Evolutionary conservation across 2,888 invertebrate species (phyloP).

Genomic region (Euphydryas editha): DNA sequence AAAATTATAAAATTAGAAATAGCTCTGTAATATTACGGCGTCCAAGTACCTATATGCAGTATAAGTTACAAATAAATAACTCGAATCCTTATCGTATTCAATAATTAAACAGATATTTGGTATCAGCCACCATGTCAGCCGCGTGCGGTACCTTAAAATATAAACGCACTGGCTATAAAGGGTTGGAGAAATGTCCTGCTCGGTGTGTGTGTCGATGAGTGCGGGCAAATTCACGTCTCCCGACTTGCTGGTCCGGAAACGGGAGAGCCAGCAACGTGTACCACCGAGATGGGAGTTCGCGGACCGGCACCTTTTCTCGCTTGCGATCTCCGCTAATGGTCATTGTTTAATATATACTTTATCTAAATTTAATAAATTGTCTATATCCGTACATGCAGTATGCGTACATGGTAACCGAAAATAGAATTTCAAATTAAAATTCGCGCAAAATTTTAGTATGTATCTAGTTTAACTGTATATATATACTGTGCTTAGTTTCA

Average conservation of each 20-base stretch:
- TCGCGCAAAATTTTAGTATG: neutral
- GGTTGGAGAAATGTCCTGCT: conserved; percentile 96
- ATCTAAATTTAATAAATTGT: neutral
- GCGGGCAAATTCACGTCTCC: conserved; percentile 91
- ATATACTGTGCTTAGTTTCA: neutral
- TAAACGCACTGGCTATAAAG: conserved; percentile 84
- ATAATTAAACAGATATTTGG: neutral
- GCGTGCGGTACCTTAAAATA: conserved; percentile 72
- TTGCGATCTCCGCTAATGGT: conserved; percentile 59
- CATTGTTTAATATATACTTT: conserved; percentile 29
- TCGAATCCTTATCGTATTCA: neutral
- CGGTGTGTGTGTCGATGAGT: conserved; percentile 87
- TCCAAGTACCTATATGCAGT: neutral
- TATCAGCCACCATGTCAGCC: conserved; percentile 72
- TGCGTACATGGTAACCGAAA: neutral
- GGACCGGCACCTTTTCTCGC: conserved; percentile 68
- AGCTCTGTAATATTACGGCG: neutral
- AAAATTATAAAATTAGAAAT: no score
- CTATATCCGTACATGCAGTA: neutral
- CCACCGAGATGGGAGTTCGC: conserved; percentile 91
- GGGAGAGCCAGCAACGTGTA: conserved; percentile 95
- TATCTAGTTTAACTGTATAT: no score
- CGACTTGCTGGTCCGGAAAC: conserved; percentile 96
- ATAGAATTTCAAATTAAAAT: neutral
- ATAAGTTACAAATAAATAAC: no score